A percentile compares a stretch with the other conserved stretches of the same genome.
Evolutionary conservation across 2,113 vertebrate genomes (phyloP).

Genomic region (Anhinga anhinga): DNA sequence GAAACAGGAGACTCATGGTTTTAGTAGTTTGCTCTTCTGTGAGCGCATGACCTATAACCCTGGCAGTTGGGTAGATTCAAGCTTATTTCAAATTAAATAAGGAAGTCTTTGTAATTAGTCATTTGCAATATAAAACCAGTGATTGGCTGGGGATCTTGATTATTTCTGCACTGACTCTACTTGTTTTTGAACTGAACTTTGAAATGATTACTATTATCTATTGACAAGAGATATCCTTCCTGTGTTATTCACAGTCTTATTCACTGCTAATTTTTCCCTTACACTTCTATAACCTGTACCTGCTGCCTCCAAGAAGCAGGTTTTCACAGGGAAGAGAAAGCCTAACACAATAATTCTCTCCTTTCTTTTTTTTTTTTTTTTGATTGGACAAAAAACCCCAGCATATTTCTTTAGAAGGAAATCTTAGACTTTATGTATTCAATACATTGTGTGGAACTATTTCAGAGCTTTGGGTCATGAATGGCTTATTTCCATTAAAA

Average conservation of each 20-base stretch:
- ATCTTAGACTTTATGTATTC: conserved; percentile 18
- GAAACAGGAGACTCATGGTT: not conserved
- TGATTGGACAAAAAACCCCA: not conserved
- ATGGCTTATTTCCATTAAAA: conserved; percentile 49
- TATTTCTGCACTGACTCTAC: not conserved
- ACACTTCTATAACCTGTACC: not conserved
- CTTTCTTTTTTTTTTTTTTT: not conserved
- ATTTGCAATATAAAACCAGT: not conserved
- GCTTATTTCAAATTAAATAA: not conserved
- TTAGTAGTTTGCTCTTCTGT: not conserved
- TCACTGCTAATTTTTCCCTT: not conserved
- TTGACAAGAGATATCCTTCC: not conserved
- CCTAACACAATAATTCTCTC: not conserved
- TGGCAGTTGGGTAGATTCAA: not conserved
- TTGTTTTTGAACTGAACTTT: not conserved
- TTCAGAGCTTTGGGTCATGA: conserved; percentile 30
- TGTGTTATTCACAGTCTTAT: not conserved
- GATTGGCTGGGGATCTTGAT: not conserved
- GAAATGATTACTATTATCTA: not conserved
- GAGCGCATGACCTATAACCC: not conserved
- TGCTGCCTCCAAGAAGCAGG: not conserved
- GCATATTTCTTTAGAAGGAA: not conserved
- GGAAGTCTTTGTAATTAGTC: not conserved
- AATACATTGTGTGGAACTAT: not conserved
- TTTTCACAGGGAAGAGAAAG: not conserved